Conservation (phyloP, 2,113 vertebrate species). For the Dissostichus mawsoni region DNA sequence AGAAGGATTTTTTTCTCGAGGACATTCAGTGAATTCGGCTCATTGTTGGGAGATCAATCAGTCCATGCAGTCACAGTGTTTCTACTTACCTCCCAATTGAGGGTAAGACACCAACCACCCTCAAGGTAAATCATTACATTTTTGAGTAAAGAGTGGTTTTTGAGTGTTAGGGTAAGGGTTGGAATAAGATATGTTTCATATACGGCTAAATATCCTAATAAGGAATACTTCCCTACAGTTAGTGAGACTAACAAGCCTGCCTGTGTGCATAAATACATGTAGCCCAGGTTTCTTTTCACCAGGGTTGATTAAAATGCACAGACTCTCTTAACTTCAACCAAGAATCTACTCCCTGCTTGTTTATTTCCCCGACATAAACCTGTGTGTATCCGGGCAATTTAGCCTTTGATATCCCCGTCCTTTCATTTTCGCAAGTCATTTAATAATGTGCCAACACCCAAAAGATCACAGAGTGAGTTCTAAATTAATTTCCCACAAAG, state of each 20-base stretch:
- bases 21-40: no score
- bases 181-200: not conserved
- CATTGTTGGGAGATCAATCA: slow-evolving; percentile 7
- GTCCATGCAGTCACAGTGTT: not conserved
- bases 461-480: slow-evolving; percentile 28
- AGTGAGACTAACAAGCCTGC: not conserved
- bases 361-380: slow-evolving; percentile 15
- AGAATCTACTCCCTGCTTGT: not conserved
- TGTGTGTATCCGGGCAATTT: not conserved
- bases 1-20: no score
- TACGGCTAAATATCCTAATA: not conserved
- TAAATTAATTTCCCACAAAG: slow-evolving; percentile 38
- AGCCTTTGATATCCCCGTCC: not conserved
- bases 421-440: slow-evolving; percentile 45
- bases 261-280: not conserved
- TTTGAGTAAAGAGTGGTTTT: not conserved
- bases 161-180: not conserved
- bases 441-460: slow-evolving; percentile 28
- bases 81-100: not conserved
- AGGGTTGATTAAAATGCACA: slow-evolving; percentile 3
- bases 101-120: not conserved
- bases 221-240: not conserved
- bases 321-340: slow-evolving; percentile 24
- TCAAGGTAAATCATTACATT: not conserved
- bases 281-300: not conserved